These are phyloP conservation scores for Nematolebias whitei DNA, from an alignment of 2,113 vertebrate genomes.

Conservation along the genomic window DNA sequence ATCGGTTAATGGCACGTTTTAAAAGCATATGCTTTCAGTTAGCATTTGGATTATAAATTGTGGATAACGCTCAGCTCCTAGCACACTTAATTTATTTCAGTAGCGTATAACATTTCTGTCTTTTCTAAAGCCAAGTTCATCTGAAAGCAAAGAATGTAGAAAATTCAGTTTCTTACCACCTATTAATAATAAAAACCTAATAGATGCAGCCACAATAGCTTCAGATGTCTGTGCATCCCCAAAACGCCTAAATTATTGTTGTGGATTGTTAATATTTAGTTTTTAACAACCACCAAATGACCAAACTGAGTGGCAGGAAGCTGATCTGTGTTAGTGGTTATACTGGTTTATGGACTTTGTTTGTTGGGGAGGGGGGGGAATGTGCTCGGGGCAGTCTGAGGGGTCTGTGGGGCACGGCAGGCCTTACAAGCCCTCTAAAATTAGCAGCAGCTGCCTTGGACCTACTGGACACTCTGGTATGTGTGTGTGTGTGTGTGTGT, in stretches of 20 bases:
- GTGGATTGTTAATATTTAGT: conserved; percentile 8
- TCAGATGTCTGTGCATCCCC: background rate
- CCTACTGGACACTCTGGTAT: conserved; percentile 46
- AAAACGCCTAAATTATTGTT: conserved; percentile 9
- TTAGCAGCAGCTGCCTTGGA: conserved; percentile 76
- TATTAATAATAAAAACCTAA: too few species aligned
- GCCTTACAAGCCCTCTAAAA: conserved; percentile 63
- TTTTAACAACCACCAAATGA: background rate
- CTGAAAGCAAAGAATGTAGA: too few species aligned
- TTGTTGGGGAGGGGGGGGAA: conserved; percentile 26
- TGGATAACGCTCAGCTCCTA: too few species aligned
- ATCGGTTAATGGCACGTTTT: too few species aligned
- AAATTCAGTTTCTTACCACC: too few species aligned
- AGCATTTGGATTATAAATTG: too few species aligned
- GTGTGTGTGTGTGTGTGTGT: conserved; percentile 24
- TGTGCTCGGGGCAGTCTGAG: conserved; percentile 44
- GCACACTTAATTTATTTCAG: too few species aligned
- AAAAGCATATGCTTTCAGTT: too few species aligned
- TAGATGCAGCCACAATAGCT: background rate
- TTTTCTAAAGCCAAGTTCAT: too few species aligned
- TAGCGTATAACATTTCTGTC: too few species aligned
- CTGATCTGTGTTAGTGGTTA: conserved; percentile 8
- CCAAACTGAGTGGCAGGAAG: conserved; percentile 18
- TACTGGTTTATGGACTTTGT: conserved; percentile 32
- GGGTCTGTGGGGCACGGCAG: conserved; percentile 43